Evolutionary conservation across 2,888 invertebrate species (phyloP), one percentile per base, ranked within the genome.

Genomic region (Rambutsinella grinnellia): DNA sequence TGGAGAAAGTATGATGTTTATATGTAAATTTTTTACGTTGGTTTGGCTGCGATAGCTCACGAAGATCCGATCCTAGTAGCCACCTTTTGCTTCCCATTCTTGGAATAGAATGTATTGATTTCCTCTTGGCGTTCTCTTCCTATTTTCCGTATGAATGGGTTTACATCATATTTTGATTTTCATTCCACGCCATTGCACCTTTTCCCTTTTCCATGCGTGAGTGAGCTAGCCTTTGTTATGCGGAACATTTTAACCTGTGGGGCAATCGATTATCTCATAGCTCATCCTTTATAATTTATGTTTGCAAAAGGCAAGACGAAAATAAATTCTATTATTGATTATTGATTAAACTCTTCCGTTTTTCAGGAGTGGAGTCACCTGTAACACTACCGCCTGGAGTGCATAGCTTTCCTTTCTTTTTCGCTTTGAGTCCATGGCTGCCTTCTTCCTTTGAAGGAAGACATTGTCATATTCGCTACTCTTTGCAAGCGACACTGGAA

Each of bases 391-490:
- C 47, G 23, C 62, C 70, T 1, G 70, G 70, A 27, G 70, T 70
- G 5, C 62, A 70, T 24, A 70, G 62, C 26, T 70, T 70, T 26
- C 62, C 70, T 1, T 70, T 54, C 26, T 70, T 70, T 26, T 70
- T 70, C 15, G 54, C 70, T 3, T 28, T 70, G 56, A 70, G 70
- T 24, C 70, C 70, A 21, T 70, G 70, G 70, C 46, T 70, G 44
- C 70, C 70, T 46, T 70, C 70, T 0, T 70, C 70, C 13, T 70
- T 70, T 56, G 70, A 70, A 56, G 70, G 70, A 56, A 53, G 56
- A 23, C 70, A 63, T 21, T 70, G 70, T 46, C 62, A 70, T 28
- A 54, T 70, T 13, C 70, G 70, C 15, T 70, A 70, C 47, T 8
- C 46, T 13, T 24, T 70, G 3, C 70, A 70, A 23, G 70, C 70